phyloP scores from a whole-genome alignment of 2,888 invertebrate species.

The Perdita meconis region DNA sequence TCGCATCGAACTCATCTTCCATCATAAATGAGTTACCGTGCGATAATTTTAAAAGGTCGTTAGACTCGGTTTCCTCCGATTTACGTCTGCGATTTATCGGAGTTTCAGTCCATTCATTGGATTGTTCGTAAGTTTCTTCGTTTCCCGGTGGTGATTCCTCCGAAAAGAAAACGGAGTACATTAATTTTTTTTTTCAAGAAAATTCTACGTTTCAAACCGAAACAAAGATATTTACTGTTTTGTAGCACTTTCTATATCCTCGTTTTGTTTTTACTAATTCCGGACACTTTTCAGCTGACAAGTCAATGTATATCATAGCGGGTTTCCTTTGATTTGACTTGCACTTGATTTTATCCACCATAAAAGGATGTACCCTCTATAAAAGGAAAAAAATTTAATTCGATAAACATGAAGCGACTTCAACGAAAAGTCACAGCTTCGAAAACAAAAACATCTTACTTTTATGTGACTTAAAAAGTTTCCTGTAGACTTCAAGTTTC shows the following conservation, averaged over 20 bases:
- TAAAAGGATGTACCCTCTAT: constrained; percentile 81
- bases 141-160: constrained; percentile 74
- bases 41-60: constrained; percentile 74
- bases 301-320: constrained; percentile 81
- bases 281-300: constrained; percentile 77
- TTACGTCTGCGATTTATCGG: constrained; percentile 73
- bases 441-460: constrained; percentile 66
- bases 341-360: constrained; percentile 82
- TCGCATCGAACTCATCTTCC: constrained; percentile 83
- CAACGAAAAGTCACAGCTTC: not conserved
- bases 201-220: not conserved
- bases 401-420: constrained; percentile 31
- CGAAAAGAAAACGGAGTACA: constrained; percentile 66
- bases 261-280: constrained; percentile 78
- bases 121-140: constrained; percentile 76
- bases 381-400: constrained; percentile 61
- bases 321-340: constrained; percentile 83
- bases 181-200: not conserved
- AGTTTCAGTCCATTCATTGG: constrained; percentile 75
- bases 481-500: constrained; percentile 83
- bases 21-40: constrained; percentile 77
- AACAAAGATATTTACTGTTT: constrained; percentile 65
- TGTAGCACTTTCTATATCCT: constrained; percentile 79
- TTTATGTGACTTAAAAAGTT: constrained; percentile 83
- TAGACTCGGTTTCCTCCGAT: constrained; percentile 76